Evolutionary conservation across 2,888 invertebrate genomes (phyloP).

Genomic region (Pristionchus mayeri): DNA sequence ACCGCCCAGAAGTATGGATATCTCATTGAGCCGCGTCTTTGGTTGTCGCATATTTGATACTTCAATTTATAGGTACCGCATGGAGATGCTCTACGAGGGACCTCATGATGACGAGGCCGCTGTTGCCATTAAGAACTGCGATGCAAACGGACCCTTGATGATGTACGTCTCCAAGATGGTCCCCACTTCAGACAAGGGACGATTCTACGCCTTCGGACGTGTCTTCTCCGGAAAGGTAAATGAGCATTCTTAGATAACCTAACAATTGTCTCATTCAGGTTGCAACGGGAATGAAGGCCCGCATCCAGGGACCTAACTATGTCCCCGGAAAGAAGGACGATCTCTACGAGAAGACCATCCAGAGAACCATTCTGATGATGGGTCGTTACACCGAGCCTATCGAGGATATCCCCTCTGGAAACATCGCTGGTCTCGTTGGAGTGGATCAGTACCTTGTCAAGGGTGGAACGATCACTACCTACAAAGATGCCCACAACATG

Average conservation of each 20-base stretch:
- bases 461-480: constrained; percentile 98
- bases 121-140: constrained; percentile 86
- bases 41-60: no score
- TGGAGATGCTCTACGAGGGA: constrained; percentile 99
- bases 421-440: constrained; percentile 99
- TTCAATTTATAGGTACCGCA: constrained; percentile 88
- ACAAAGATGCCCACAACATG: constrained; percentile 99
- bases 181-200: constrained; percentile 98
- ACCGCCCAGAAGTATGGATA: constrained; percentile 85
- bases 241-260: not conserved
- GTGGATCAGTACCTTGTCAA: constrained; percentile 99
- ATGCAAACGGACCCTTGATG: constrained; percentile 97
- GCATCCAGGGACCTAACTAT: constrained; percentile 99
- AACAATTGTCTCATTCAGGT: constrained; percentile 54
- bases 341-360: constrained; percentile 97
- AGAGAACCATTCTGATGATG: constrained; percentile 99
- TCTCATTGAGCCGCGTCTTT: not conserved
- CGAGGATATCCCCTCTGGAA: constrained; percentile 98
- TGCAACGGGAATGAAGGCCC: constrained; percentile 82
- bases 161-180: constrained; percentile 99
- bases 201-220: constrained; percentile 99
- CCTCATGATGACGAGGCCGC: constrained; percentile 96
- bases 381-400: constrained; percentile 99
- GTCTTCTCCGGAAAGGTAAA: constrained; percentile 96
- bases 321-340: constrained; percentile 98